Evolutionary conservation across 2,797 vertebrate species (phyloP).

Genomic region (Avahi laniger): DNA sequence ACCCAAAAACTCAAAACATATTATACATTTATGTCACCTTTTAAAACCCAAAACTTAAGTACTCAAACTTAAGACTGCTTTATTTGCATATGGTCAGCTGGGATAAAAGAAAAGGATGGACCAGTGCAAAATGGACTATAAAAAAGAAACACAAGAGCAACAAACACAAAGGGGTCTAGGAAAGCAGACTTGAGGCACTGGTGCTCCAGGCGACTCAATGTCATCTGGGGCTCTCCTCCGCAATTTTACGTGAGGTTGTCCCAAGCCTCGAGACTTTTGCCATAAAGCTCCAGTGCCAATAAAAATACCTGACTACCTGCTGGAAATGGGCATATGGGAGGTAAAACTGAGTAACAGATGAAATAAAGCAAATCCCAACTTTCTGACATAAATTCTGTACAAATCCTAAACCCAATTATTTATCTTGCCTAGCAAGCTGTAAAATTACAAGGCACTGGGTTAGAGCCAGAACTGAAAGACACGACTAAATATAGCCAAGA

Average conservation of each 20-base stretch:
- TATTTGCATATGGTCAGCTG: neutral
- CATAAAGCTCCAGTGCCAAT: neutral
- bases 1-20: neutral
- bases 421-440: neutral
- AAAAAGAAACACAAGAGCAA: neutral
- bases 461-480: neutral
- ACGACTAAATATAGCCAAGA: neutral
- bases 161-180: neutral
- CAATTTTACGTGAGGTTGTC: rapidly evolving
- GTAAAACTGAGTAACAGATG: neutral
- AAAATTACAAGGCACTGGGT: neutral
- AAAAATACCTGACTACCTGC: neutral
- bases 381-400: neutral
- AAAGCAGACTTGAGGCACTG: neutral
- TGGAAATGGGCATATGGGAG: rapidly evolving
- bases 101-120: neutral
- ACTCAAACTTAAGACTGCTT: neutral
- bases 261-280: neutral
- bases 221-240: rapidly evolving
- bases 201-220: neutral
- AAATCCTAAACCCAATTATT: neutral
- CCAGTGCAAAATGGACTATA: rapidly evolving
- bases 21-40: neutral
- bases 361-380: neutral
- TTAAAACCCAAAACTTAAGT: neutral